Evolutionary conservation across 2,888 invertebrate genomes (phyloP).

Genomic region (Cecidostiba fungosa): DNA sequence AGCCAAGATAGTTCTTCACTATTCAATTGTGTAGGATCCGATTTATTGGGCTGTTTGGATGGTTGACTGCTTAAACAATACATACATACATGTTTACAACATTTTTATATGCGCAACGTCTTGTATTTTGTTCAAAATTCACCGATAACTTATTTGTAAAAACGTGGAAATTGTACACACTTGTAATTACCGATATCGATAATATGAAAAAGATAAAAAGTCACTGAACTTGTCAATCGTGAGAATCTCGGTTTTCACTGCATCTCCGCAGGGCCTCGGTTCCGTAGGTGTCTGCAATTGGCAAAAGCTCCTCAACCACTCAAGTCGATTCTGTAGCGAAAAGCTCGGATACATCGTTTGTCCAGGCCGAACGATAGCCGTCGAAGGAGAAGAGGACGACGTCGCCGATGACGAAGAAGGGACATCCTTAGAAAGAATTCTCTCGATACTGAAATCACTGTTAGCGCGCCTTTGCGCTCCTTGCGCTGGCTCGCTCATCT

Average conservation of each 20-base stretch:
- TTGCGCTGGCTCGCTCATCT: constrained; percentile 71
- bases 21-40: neutral
- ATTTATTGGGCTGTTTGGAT: neutral
- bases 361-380: neutral
- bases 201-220: neutral
- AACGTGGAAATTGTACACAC: too few species aligned
- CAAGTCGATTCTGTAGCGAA: constrained; percentile 13
- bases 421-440: constrained; percentile 70
- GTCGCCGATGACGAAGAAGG: neutral
- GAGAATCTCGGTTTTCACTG: too few species aligned
- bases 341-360: neutral
- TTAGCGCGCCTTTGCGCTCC: constrained; percentile 59
- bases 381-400: neutral
- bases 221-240: constrained; percentile 36
- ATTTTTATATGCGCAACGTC: neutral
- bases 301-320: constrained; percentile 49
- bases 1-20: constrained; percentile 82
- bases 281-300: neutral
- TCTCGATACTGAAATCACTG: constrained; percentile 76
- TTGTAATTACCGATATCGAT: too few species aligned
- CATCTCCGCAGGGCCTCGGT: neutral
- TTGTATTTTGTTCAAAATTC: too few species aligned
- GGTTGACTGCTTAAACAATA: neutral
- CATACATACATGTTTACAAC: neutral
- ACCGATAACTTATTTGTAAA: too few species aligned